phyloP scores from a whole-genome alignment of 2,888 invertebrate genomes.

The Meliscaeva auricollis region DNA sequence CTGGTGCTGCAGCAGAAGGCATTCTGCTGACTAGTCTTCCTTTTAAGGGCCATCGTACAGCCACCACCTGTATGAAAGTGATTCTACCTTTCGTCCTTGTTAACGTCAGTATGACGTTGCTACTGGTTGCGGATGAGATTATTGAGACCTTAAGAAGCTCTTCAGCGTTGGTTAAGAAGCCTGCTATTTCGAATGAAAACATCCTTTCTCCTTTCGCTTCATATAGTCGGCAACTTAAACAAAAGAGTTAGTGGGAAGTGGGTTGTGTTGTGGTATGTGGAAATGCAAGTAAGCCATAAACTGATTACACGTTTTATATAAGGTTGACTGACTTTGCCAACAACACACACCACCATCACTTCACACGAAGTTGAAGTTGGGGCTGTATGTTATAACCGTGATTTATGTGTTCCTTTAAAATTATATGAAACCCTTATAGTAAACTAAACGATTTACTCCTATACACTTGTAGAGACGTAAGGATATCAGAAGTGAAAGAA shows the following conservation, averaged over 20 bases:
- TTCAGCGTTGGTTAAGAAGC: slow-evolving; percentile 49
- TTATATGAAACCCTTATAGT: slow-evolving; percentile 57
- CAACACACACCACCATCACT: slow-evolving; percentile 10
- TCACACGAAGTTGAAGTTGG: slow-evolving; percentile 19
- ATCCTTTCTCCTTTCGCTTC: slow-evolving; percentile 22
- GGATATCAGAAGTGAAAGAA: slow-evolving; percentile 5
- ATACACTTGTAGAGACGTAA: background rate
- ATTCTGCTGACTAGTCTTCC: slow-evolving; percentile 51
- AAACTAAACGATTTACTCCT: slow-evolving; percentile 44
- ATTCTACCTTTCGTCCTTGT: slow-evolving; percentile 57
- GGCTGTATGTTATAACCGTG: slow-evolving; percentile 48
- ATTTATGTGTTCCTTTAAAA: slow-evolving; percentile 60
- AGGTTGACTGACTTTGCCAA: slow-evolving; percentile 26
- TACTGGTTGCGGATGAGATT: slow-evolving; percentile 53
- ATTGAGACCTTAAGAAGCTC: slow-evolving; percentile 61
- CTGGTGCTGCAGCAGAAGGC: slow-evolving; percentile 35
- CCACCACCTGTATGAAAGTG: slow-evolving; percentile 69
- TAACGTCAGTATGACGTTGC: slow-evolving; percentile 39
- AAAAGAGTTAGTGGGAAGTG: slow-evolving; percentile 35
- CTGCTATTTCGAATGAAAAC: slow-evolving; percentile 56
- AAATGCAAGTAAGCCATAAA: slow-evolving; percentile 34
- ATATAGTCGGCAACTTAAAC: slow-evolving; percentile 42
- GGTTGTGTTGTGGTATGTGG: slow-evolving; percentile 1
- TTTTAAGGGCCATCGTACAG: slow-evolving; percentile 55
- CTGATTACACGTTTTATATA: slow-evolving; percentile 44